Evolutionary conservation across 2,113 vertebrate species (phyloP).

Genomic region (Ibidorhyncha struthersii): DNA sequence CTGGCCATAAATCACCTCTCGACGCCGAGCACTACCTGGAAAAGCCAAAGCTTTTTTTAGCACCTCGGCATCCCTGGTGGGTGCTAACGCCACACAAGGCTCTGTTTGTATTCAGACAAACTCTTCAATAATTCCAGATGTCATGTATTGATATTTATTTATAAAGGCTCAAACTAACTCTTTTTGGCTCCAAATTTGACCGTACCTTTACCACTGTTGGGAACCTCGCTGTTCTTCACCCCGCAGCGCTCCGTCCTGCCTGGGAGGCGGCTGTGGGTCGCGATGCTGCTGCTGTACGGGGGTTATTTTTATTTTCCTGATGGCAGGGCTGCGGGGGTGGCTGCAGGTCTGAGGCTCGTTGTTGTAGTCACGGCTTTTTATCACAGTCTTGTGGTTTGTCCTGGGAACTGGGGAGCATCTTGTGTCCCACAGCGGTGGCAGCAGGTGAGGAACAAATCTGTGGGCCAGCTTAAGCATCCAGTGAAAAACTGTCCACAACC

Average conservation of each 20-base stretch:
- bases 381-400: background rate
- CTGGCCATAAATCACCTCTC: conserved; percentile 69
- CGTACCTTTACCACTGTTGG: background rate
- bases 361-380: too few relatives aligned
- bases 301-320: background rate
- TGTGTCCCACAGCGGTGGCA: fast-evolving
- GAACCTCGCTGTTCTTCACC: background rate
- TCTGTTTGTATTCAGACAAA: background rate
- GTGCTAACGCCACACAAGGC: background rate
- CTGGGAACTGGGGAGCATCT: background rate
- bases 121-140: background rate
- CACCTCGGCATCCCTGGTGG: conserved; percentile 22
- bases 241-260: fast-evolving
- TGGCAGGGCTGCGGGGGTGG: background rate
- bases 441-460: background rate
- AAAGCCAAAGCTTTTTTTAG: conserved; percentile 15
- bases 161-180: background rate
- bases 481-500: background rate
- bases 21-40: conserved; percentile 43
- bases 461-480: background rate
- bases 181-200: background rate
- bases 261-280: fast-evolving
- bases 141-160: background rate
- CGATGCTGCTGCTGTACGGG: fast-evolving
- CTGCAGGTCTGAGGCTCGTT: background rate